Evolutionary conservation across 2,113 vertebrate species (phyloP).

Genomic region (Helogale parvula): DNA sequence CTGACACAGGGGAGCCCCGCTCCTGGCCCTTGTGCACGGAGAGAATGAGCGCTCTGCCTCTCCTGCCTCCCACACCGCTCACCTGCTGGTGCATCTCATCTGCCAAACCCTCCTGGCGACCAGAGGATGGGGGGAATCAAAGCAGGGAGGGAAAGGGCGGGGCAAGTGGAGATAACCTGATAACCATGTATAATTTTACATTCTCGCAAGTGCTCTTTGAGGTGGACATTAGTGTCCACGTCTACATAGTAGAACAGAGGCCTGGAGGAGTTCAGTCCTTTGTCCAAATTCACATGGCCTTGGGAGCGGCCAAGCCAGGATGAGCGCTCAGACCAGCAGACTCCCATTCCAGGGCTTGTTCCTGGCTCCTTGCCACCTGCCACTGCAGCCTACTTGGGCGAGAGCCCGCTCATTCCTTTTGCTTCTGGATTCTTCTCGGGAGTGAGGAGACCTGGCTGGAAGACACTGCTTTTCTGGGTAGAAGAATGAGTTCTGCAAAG

Average conservation of each 20-base stretch:
- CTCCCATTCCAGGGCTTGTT: accelerated
- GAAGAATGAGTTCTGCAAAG: not conserved
- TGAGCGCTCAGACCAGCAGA: not conserved
- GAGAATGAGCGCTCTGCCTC: not conserved
- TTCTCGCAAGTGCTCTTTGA: not conserved
- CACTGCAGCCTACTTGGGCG: not conserved
- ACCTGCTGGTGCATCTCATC: not conserved
- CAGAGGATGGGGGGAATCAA: not conserved
- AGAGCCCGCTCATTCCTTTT: not conserved
- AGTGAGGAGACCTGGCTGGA: not conserved
- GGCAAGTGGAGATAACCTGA: too few relatives aligned
- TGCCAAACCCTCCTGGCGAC: not conserved
- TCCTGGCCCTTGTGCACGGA: not conserved
- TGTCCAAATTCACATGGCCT: not conserved
- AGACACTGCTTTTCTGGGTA: not conserved
- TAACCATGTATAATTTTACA: not conserved
- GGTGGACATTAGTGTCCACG: not conserved
- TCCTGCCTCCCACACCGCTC: not conserved
- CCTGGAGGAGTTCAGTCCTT: not conserved
- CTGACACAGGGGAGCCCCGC: not conserved
- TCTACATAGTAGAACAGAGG: not conserved
- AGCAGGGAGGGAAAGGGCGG: not conserved
- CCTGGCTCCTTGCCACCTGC: not conserved
- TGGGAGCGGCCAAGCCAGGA: not conserved
- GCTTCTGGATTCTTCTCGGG: not conserved